Percentiles rank a stretch among this genome's conserved stretches.
Evolutionary conservation across 2,113 vertebrate species (phyloP).

Genomic region (Actinemys pallida): DNA sequence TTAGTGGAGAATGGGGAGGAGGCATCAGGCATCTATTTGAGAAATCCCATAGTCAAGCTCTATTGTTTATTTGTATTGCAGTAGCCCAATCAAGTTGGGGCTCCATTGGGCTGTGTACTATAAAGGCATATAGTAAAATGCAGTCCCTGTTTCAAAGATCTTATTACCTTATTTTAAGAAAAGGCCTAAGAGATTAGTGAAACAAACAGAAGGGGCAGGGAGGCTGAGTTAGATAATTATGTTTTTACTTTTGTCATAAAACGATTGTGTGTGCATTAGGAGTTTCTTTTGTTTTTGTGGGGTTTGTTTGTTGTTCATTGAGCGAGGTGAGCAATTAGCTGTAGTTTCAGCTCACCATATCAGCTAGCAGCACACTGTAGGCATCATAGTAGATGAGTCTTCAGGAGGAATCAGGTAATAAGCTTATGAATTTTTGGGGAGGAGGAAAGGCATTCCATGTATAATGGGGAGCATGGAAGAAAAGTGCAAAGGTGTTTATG

Average conservation of each 20-base stretch:
- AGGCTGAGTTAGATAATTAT: neutral
- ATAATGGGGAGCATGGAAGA: neutral
- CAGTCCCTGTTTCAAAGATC: neutral
- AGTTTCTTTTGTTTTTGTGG: neutral
- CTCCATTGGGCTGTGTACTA: neutral
- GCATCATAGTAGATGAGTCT: neutral
- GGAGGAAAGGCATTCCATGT: neutral
- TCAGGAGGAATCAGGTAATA: neutral
- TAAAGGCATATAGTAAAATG: neutral
- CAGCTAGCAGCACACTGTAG: neutral
- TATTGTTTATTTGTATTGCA: neutral
- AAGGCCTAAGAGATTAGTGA: neutral
- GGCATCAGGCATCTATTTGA: neutral
- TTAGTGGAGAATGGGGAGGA: neutral
- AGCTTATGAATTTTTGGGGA: neutral
- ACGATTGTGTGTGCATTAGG: neutral
- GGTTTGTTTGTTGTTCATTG: neutral
- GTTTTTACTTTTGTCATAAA: rapidly evolving
- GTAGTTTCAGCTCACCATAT: neutral
- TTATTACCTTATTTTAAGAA: neutral
- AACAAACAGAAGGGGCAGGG: neutral
- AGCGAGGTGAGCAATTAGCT: neutral
- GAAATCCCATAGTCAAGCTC: rapidly evolving
- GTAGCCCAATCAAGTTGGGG: neutral
- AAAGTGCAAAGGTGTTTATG: neutral